These are phyloP conservation scores for Otus sunia DNA, from an alignment of 2,113 vertebrate genomes.

Conservation along the genomic window DNA sequence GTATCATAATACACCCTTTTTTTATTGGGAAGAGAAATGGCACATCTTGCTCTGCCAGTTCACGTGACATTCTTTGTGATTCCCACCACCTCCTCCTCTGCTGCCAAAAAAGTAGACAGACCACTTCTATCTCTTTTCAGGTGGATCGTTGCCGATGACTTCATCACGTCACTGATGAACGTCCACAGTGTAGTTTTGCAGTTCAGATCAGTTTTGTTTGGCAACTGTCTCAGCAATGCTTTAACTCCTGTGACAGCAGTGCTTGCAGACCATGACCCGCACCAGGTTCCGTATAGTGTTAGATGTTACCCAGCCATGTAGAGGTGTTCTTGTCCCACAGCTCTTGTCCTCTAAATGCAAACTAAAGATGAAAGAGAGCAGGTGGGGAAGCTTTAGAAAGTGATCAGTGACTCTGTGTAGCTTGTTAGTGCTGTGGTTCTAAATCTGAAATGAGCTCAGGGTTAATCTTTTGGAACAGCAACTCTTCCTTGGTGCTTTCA, in stretches of 20 bases:
- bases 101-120: not conserved
- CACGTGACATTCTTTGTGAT: not conserved
- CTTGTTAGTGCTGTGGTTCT: not conserved
- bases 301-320: too few relatives aligned
- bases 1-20: too few relatives aligned
- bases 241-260: not conserved
- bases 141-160: not conserved
- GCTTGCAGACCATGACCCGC: not conserved
- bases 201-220: too few relatives aligned
- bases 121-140: not conserved
- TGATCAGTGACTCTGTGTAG: not conserved
- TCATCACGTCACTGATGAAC: rapidly evolving
- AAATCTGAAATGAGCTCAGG: not conserved
- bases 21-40: not conserved
- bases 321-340: not conserved
- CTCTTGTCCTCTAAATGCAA: not conserved
- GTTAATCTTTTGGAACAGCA: not conserved
- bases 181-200: not conserved
- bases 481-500: not conserved
- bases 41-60: not conserved
- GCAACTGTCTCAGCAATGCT: not conserved
- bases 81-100: not conserved
- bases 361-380: not conserved
- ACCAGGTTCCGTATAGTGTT: rapidly evolving
- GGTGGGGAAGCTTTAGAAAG: not conserved